phyloP scores from a whole-genome alignment of 2,113 vertebrate species.

The Oncorhynchus keta region DNA sequence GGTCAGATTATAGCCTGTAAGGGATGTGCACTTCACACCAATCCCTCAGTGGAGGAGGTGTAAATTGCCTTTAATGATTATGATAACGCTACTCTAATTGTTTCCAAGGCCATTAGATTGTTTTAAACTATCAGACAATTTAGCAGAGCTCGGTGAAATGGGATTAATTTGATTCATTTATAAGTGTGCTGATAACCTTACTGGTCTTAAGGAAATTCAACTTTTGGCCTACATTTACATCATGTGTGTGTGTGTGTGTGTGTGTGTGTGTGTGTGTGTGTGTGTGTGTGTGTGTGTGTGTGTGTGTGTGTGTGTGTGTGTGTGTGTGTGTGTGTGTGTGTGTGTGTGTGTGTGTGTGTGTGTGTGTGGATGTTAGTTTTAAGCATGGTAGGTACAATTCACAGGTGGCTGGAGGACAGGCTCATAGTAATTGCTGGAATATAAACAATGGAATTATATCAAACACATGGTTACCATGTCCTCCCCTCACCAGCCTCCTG shows the following conservation, averaged over 20 bases:
- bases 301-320: background rate
- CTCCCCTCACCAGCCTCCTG: no score
- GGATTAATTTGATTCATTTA: conserved; percentile 51
- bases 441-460: no score
- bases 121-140: conserved; percentile 57
- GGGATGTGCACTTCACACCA: conserved; percentile 36
- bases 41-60: conserved; percentile 19
- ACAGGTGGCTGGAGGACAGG: background rate
- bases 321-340: background rate
- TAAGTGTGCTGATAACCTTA: conserved; percentile 46
- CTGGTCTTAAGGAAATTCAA: conserved; percentile 28
- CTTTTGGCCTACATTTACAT: background rate
- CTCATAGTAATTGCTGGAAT: background rate
- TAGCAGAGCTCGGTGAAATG: conserved; percentile 22
- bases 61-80: conserved; percentile 65
- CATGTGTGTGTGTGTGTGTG: conserved; percentile 5
- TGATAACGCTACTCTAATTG: conserved; percentile 63
- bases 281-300: no score
- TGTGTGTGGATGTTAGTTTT: no score
- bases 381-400: no score
- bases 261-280: background rate
- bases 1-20: conserved; percentile 58
- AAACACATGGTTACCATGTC: no score
- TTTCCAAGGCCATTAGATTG: conserved; percentile 61
- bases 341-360: background rate